Base-by-base conservation (phyloP, 2,888 invertebrate species). In the Rhorus exstirpatorius region DNA sequence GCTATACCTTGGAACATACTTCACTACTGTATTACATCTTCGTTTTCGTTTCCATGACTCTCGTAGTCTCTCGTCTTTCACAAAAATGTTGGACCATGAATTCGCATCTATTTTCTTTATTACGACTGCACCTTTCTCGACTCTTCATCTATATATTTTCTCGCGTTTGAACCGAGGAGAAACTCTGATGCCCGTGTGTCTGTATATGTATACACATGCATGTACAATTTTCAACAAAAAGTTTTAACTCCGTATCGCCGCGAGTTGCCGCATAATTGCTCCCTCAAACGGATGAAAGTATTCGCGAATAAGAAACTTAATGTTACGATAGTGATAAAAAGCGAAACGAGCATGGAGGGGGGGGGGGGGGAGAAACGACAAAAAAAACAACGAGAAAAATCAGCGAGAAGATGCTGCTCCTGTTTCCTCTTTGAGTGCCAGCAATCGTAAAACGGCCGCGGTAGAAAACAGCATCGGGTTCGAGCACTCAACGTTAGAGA, bases 201-300 rank as follows among this genome's bases (percentile, higher is more conserved):
- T 12, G 35, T 67, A n/a, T 44, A 14, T 61, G 44, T 61, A 35
- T 46, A 55, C 26, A 71, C 7, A 67, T 65, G 70, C 7, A 67
- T 65, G 70, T 55, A 58, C 60, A 19, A 61, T 72, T 61, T 14
- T 44, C 26, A 72, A 61, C 21, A 78, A 79, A 51, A 82, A 79
- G 35, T 68, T 49, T n/a, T 51, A 58, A 49, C 70, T 31, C 41
- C 31, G 70, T 31, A 65, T 70, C 75, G 65, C 46, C 71, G n/a
- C n/a, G 68, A 79, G 65, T 68, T 24, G 76, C 75, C 49, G 72
- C 76, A 79, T 83, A 83, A 83, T 83, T 83, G 79, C 79, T 60
- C 79, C 79, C 71, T 79, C 74, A 74, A 60, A 65, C 75, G 58
- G 71, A 74, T 55, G 75, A 82, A 82, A 82, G 71, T 53, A 75